Conservation (phyloP, 2,113 vertebrate species). For the Ceyx melanurus region DNA sequence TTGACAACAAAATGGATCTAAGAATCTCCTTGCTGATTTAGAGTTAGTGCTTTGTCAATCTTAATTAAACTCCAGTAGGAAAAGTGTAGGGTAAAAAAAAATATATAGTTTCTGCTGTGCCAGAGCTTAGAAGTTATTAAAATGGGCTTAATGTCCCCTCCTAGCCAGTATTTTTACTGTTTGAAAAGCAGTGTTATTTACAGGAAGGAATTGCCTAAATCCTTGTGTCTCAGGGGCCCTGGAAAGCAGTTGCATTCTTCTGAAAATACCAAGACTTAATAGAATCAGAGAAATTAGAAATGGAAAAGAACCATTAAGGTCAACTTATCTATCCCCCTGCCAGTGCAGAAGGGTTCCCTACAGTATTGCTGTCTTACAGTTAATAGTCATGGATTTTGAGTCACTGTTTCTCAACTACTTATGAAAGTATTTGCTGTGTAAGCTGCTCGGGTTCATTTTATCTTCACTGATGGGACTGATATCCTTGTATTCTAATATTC, state of each 20-base stretch:
- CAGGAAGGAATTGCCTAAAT: slow-evolving; percentile 56
- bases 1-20: slow-evolving; percentile 77
- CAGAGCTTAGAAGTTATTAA: slow-evolving; percentile 52
- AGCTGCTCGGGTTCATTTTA: slow-evolving; percentile 15
- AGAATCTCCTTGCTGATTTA: slow-evolving; percentile 68
- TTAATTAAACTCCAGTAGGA: slow-evolving; percentile 68
- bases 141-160: slow-evolving; percentile 23
- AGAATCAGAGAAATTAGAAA: slow-evolving; percentile 67
- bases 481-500: background rate
- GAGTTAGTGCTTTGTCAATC: slow-evolving; percentile 72
- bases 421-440: slow-evolving; percentile 8
- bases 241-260: slow-evolving; percentile 40
- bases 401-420: background rate
- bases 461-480: background rate
- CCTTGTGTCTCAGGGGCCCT: slow-evolving; percentile 40
- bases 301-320: slow-evolving; percentile 43
- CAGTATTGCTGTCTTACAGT: slow-evolving; percentile 9
- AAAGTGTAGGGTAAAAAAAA: background rate
- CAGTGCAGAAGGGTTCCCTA: slow-evolving; percentile 12
- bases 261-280: slow-evolving; percentile 29
- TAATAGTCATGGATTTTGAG: slow-evolving; percentile 32
- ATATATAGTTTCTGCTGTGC: slow-evolving; percentile 30
- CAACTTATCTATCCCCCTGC: slow-evolving; percentile 35
- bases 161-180: slow-evolving; percentile 15
- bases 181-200: slow-evolving; percentile 62